Base-by-base conservation (phyloP, 37 sponge, comb jelly and placozoan species). In the Beroe forskalii region DNA sequence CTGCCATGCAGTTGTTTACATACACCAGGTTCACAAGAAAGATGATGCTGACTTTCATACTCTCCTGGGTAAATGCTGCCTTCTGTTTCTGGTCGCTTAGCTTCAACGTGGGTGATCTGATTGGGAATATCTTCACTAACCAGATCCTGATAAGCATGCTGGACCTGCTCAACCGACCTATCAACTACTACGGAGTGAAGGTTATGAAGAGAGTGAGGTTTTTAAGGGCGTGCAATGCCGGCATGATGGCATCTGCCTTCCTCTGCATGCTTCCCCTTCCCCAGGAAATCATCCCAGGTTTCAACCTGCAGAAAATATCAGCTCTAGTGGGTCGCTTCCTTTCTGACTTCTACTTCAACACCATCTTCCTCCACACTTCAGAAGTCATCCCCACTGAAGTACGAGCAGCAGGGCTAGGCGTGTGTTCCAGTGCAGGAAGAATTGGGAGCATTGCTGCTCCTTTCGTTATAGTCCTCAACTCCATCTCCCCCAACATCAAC, bases 41-140 rank as follows among this genome's bases (percentile, higher is more conserved):
- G 1, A 44, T 37, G 12, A 80, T 38, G 40, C 12, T 44, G 8
- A 80, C 35, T 14, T 80, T 80, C 44, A 23, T 80, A 28, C n/a
- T 80, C 25, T 41, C 86, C 14, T 80, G 86, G 86, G 25, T 43
- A 25, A 44, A 22, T 8, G 86, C 86, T 43, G 28, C 86, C 2
- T 80, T 80, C 30, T 44, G 55, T 22, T 80, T 38, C 86, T 80
- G 86, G 86, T 32, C 38, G n/a, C 86, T 80, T 3, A 80, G 86
- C 30, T 43, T 80, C 3, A 80, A 80, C 30, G 86, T 80, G 43
- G 86, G 86, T 19, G 86, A 80, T 44, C 86, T 80, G 4, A 80
- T 80, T 43, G 86, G 86, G n/a, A 80, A 80, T 44, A 32, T 80
- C 30, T 80, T 33, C 86, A 80, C 35, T 17, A 80, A 80, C 86